Percentiles rank a stretch among this genome's conserved stretches.
These are phyloP conservation scores for Agrotis ipsilon DNA, from an alignment of 2,888 invertebrate genomes.

Conservation along the genomic window DNA sequence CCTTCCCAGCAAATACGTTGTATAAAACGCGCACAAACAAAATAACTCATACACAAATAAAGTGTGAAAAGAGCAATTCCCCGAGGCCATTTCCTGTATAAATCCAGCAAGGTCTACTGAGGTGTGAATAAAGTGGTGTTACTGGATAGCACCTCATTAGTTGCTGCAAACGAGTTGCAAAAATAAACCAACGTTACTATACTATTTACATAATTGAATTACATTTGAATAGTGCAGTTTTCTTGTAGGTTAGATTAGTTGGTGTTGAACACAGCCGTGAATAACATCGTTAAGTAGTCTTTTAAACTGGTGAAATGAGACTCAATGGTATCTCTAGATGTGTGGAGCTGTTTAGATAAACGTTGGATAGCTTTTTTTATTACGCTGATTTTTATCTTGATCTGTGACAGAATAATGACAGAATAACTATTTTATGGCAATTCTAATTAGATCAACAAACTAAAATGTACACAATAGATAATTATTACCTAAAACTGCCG, in stretches of 20 bases:
- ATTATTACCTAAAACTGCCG: too few species aligned
- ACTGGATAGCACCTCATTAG: conserved; percentile 61
- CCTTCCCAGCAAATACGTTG: not conserved
- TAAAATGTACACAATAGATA: too few species aligned
- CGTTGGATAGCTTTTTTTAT: not conserved
- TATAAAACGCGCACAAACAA: conserved; percentile 10
- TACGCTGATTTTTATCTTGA: not conserved
- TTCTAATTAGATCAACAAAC: too few species aligned
- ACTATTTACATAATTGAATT: conserved; percentile 64
- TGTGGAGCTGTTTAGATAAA: conserved; percentile 13
- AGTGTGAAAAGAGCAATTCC: conserved; percentile 38
- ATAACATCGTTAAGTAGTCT: conserved; percentile 35
- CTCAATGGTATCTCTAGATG: conserved; percentile 10
- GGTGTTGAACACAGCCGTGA: conserved; percentile 47
- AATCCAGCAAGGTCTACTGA: conserved; percentile 41
- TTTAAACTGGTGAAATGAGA: conserved; percentile 16
- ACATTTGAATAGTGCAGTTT: conserved; percentile 64
- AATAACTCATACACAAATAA: conserved; percentile 40
- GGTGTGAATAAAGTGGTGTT: conserved; percentile 57
- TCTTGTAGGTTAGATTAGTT: conserved; percentile 47
- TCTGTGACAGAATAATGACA: not conserved
- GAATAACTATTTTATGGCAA: not conserved
- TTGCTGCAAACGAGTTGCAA: conserved; percentile 49
- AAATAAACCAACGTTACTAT: conserved; percentile 52
- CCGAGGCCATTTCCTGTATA: conserved; percentile 47